A percentile compares a stretch with the other conserved stretches of the same genome.
These are phyloP conservation scores for Halictus rubicundus DNA, from an alignment of 1,140 invertebrate genomes.

Conservation along the genomic window DNA sequence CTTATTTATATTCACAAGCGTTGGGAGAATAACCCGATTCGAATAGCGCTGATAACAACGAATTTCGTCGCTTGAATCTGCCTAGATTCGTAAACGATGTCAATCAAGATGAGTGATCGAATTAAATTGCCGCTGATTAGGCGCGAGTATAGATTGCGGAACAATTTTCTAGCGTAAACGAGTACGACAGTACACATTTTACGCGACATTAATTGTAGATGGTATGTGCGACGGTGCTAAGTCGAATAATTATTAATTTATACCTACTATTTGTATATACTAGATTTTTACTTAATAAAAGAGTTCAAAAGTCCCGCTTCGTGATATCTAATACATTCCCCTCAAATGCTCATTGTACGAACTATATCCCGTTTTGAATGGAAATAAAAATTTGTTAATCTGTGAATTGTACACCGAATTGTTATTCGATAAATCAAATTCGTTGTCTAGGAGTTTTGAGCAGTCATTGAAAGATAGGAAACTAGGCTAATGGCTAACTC, in stretches of 20 bases:
- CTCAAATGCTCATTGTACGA: neutral
- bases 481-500: no score
- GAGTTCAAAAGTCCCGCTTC: constrained; percentile 52
- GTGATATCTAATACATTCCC: neutral
- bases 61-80: neutral
- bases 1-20: neutral
- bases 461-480: no score
- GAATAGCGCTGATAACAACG: neutral
- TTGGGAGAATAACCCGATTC: neutral
- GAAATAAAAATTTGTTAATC: neutral
- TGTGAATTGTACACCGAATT: no score
- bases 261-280: constrained; percentile 76
- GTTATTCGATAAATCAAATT: no score
- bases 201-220: constrained; percentile 57
- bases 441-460: no score
- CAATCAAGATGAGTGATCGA: constrained; percentile 8
- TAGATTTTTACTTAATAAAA: constrained; percentile 77
- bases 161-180: constrained; percentile 16
- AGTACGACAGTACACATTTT: constrained; percentile 4
- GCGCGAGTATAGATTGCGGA: neutral
- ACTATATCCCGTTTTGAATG: neutral
- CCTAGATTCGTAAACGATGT: neutral
- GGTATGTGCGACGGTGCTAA: constrained; percentile 72
- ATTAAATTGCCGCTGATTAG: neutral
- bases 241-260: constrained; percentile 76